A percentile compares a stretch with the other conserved stretches of the same genome.
phyloP scores from a whole-genome alignment of 2,888 invertebrate genomes.

The Agrochola litura region DNA sequence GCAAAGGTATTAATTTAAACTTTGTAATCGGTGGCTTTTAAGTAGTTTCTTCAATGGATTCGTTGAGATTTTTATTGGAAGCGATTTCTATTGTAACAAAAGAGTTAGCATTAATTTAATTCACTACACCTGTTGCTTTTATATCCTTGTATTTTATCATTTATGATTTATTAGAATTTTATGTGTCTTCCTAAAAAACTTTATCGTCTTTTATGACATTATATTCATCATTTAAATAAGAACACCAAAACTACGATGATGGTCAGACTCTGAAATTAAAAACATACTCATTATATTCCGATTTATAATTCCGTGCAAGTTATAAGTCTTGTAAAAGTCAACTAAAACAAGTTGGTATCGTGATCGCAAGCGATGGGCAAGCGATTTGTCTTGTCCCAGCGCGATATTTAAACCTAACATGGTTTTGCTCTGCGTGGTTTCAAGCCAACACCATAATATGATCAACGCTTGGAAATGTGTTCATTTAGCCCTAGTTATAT shows the following conservation, averaged over 20 bases:
- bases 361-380: constrained; percentile 60
- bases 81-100: constrained; percentile 24
- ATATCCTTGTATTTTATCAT: not conserved
- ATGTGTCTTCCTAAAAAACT: not conserved
- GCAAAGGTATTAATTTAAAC: constrained; percentile 54
- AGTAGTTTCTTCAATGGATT: constrained; percentile 32
- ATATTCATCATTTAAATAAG: not conserved
- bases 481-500: constrained; percentile 36
- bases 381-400: constrained; percentile 60
- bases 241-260: too few species aligned
- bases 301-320: constrained; percentile 42
- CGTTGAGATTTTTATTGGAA: constrained; percentile 35
- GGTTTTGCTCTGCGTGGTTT: constrained; percentile 48
- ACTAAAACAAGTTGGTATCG: constrained; percentile 58
- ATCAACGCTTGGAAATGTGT: constrained; percentile 47
- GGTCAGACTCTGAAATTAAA: not conserved
- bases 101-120: constrained; percentile 17
- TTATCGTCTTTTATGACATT: not conserved
- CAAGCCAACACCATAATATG: constrained; percentile 45
- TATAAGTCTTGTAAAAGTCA: constrained; percentile 46
- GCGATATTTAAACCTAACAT: constrained; percentile 60
- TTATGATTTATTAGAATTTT: constrained; percentile 3
- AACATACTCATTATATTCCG: not conserved
- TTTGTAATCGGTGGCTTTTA: constrained; percentile 34
- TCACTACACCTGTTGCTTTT: not conserved